Conservation (phyloP, 1,140 invertebrate genomes). For the Zaprionus taronus region DNA sequence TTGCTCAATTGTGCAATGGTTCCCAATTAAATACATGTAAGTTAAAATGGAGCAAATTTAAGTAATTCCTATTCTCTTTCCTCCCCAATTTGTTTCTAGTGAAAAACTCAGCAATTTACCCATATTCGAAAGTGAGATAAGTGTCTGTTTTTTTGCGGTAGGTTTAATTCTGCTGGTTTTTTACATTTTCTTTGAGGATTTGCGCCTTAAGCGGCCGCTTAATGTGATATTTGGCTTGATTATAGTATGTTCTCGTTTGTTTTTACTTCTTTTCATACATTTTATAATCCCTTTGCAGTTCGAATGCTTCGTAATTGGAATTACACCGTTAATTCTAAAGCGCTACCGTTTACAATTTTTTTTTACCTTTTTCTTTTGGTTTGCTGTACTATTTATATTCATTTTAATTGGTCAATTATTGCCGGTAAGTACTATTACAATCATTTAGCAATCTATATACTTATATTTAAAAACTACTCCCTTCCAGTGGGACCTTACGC, state of each 20-base stretch:
- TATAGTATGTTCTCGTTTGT: slow-evolving; percentile 40
- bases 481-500: slow-evolving; percentile 50
- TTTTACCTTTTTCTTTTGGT: slow-evolving; percentile 34
- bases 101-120: too few species aligned
- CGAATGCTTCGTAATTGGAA: slow-evolving; percentile 51
- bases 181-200: slow-evolving; percentile 61
- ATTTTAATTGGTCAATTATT: slow-evolving; percentile 37
- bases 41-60: neutral
- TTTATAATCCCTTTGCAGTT: slow-evolving; percentile 19
- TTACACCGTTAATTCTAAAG: slow-evolving; percentile 34
- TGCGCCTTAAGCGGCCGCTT: slow-evolving; percentile 44
- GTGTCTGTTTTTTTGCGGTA: neutral
- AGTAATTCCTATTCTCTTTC: neutral
- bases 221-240: slow-evolving; percentile 55
- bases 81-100: neutral
- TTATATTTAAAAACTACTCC: neutral
- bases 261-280: neutral
- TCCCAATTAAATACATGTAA: neutral
- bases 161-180: slow-evolving; percentile 17
- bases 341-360: slow-evolving; percentile 35
- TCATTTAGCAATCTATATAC: neutral
- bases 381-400: slow-evolving; percentile 30
- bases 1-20: neutral
- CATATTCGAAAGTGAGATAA: neutral
- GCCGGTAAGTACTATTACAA: slow-evolving; percentile 37